phyloP scores from a whole-genome alignment of 2,797 vertebrate genomes.

The Hydrolagus colliei region DNA sequence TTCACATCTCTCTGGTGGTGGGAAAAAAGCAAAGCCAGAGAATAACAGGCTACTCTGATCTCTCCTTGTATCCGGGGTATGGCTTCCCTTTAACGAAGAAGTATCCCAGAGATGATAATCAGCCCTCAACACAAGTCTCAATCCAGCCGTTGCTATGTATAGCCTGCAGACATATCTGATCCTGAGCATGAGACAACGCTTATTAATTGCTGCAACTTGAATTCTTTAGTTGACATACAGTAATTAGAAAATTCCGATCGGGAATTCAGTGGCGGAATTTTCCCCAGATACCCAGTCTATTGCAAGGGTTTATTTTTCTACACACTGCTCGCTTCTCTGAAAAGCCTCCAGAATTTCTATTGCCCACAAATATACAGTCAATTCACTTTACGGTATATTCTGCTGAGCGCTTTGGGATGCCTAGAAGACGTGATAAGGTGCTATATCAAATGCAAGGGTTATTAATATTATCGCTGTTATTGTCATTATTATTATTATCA shows the following conservation, averaged over 20 bases:
- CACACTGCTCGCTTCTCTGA: not conserved
- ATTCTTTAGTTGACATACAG: not conserved
- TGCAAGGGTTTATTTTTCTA: not conserved
- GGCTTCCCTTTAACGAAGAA: not conserved
- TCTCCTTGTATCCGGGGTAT: not conserved
- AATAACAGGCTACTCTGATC: not conserved
- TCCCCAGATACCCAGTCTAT: slow-evolving; percentile 4
- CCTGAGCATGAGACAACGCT: not conserved
- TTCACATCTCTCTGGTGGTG: too few relatives aligned
- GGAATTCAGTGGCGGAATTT: slow-evolving; percentile 3
- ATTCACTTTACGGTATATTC: too few relatives aligned
- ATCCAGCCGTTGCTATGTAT: not conserved
- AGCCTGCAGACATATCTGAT: not conserved
- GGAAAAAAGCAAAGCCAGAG: too few relatives aligned
- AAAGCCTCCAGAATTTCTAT: too few relatives aligned
- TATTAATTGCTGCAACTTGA: not conserved
- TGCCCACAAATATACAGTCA: too few relatives aligned
- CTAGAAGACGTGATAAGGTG: too few relatives aligned
- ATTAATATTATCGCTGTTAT: too few relatives aligned
- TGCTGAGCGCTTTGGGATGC: too few relatives aligned
- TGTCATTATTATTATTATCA: too few relatives aligned
- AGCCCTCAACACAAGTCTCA: not conserved
- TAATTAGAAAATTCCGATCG: not conserved
- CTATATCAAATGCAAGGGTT: too few relatives aligned
- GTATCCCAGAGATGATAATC: not conserved